Conservation (phyloP, 1,140 invertebrate species). For the Hypothenemus hampei region DNA sequence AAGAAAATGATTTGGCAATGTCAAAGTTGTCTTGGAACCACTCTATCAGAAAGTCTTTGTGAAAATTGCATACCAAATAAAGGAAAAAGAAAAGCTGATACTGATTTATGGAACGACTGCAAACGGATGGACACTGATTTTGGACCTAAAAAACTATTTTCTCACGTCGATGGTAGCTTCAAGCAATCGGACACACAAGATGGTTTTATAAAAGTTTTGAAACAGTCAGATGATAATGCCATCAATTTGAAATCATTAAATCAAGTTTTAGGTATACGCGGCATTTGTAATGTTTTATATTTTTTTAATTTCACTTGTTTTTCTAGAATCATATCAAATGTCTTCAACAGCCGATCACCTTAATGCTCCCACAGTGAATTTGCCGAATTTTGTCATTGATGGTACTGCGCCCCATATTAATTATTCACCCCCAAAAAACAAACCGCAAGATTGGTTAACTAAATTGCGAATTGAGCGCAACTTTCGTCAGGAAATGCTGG, state of each 20-base stretch:
- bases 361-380: constrained; percentile 58
- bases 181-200: constrained; percentile 2
- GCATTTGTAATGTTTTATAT: neutral
- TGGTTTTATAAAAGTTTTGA: constrained; percentile 12
- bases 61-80: constrained; percentile 28
- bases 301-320: neutral
- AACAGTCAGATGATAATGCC: constrained; percentile 1
- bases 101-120: constrained; percentile 21
- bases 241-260: constrained; percentile 22
- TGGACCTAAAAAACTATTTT: constrained; percentile 31
- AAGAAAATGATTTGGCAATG: constrained; percentile 31
- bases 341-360: constrained; percentile 2
- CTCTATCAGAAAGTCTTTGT: constrained; percentile 24
- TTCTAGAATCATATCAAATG: constrained; percentile 17
- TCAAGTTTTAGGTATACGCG: constrained; percentile 15
- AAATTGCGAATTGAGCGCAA: constrained; percentile 58
- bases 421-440: constrained; percentile 63
- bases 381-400: constrained; percentile 72
- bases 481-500: constrained; percentile 32
- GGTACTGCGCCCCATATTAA: constrained; percentile 70
- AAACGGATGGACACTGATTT: constrained; percentile 28
- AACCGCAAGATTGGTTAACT: constrained; percentile 67
- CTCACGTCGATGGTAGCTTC: constrained; percentile 20
- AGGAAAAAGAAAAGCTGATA: constrained; percentile 25
- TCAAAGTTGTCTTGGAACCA: constrained; percentile 27